Evolutionary conservation across 2,797 vertebrate genomes (phyloP), one percentile per base, ranked within the genome.

Genomic region (Anniella stebbinsi): DNA sequence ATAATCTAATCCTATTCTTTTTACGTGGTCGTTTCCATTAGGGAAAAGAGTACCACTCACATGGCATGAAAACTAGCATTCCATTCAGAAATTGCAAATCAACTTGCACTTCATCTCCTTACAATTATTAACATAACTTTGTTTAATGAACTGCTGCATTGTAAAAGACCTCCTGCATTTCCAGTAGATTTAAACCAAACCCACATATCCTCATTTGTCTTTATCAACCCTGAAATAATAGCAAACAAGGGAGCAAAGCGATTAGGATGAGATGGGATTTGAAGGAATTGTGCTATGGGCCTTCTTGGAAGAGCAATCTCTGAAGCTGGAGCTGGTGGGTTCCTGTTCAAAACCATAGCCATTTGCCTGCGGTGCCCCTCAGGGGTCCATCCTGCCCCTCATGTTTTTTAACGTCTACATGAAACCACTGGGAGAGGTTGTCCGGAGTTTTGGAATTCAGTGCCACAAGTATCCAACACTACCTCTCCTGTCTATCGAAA

Each of bases 171-270:
- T 17, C 28, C 25, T 25, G 57, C 13, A 75, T 86, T n/a, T 75
- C 41, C 70, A 41, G 4, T 21, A 57, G n/a, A 57, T n/a, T 75
- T 28, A 60, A n/a, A 51, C 9, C 12, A 38, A 51, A 57, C n/a
- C 33, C 33, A 60, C 4, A 54, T 10, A 75, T 28, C 70, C 48
- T 38, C 1, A 54, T 57, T 51, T 73, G n/a, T 38, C n/a, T 75
- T 51, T 86, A n/a, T 67, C 48, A 67, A 51, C 13, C 12, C 36
- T 78, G 36, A 41, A 48, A 69, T 75, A 51, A 41, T 25, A 25
- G 15, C 6, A 73, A 93, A 87, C 18, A 88, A 80, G 51, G 2
- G 84, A 38, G 51, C 82, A 67, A 94, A 88, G n/a, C 87, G 77
- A 85, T 0, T 36, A 92, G 57, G 66, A 38, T 3, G 73, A 0